Percentiles rank a stretch among this genome's conserved stretches.
These are phyloP conservation scores for Pseudococcus longispinus DNA, from an alignment of 2,888 invertebrate species.

Conservation along the genomic window DNA sequence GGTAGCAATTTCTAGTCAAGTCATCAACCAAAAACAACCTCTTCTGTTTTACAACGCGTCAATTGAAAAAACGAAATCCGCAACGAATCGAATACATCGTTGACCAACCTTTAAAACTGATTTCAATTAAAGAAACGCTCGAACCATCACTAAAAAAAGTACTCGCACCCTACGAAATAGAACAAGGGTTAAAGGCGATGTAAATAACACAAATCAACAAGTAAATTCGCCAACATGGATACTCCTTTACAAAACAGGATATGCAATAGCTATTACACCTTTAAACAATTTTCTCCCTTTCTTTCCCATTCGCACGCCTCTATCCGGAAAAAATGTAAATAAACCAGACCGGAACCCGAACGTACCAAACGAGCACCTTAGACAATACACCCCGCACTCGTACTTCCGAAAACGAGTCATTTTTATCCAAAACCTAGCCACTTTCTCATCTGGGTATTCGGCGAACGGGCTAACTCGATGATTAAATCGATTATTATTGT, in stretches of 20 bases:
- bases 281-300: not conserved
- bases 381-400: too few relatives aligned
- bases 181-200: not conserved
- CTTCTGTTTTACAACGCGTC: too few relatives aligned
- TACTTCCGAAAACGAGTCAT: not conserved
- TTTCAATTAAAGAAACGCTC: not conserved
- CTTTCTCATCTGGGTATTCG: not conserved
- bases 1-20: too few relatives aligned
- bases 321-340: too few relatives aligned
- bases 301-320: too few relatives aligned
- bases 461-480: not conserved
- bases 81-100: not conserved
- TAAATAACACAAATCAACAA: not conserved
- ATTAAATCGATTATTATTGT: conserved; percentile 17
- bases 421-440: not conserved
- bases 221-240: not conserved
- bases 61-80: not conserved
- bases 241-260: not conserved
- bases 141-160: not conserved
- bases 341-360: too few relatives aligned
- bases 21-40: too few relatives aligned
- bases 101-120: not conserved
- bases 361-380: too few relatives aligned
- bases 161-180: not conserved
- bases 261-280: not conserved